Percentiles rank a stretch among this genome's conserved stretches.
Conservation (phyloP, 2,113 vertebrate species). For the Sturnus vulgaris region DNA sequence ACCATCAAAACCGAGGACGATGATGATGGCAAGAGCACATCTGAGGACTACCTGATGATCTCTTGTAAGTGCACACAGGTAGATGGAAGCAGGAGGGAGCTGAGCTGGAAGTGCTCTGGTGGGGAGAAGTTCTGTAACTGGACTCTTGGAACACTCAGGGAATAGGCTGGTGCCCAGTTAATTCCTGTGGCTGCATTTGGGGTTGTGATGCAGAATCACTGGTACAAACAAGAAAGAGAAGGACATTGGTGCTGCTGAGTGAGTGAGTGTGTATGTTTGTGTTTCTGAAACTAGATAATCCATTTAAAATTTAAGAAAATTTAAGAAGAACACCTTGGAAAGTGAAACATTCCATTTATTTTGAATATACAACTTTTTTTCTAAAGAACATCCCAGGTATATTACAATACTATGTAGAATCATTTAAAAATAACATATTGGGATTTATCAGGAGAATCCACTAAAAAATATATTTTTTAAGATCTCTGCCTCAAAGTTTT, state of each 20-base stretch:
- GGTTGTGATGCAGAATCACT: background rate
- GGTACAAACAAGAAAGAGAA: background rate
- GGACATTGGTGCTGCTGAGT: background rate
- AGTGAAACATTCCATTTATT: background rate
- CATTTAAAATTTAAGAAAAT: background rate
- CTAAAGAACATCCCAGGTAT: background rate
- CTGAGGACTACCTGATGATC: slow-evolving; percentile 99
- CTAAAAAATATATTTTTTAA: background rate
- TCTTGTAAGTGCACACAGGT: slow-evolving; percentile 84
- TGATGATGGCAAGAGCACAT: slow-evolving; percentile 87
- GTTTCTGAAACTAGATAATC: background rate
- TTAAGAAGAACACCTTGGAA: background rate
- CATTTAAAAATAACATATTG: accelerated
- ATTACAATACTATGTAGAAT: background rate
- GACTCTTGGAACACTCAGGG: background rate
- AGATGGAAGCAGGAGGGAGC: background rate
- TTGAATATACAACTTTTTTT: background rate
- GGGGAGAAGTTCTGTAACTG: background rate
- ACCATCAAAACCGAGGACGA: slow-evolving; percentile 91
- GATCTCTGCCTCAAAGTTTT: background rate
- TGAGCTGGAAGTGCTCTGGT: slow-evolving; percentile 3
- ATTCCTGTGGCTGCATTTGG: background rate
- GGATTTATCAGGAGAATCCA: background rate
- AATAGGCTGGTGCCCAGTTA: background rate
- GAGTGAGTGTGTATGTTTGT: background rate